Evolutionary conservation across 2,888 invertebrate genomes (phyloP), one percentile per base, ranked within the genome.

Genomic region (Dryobota labecula): DNA sequence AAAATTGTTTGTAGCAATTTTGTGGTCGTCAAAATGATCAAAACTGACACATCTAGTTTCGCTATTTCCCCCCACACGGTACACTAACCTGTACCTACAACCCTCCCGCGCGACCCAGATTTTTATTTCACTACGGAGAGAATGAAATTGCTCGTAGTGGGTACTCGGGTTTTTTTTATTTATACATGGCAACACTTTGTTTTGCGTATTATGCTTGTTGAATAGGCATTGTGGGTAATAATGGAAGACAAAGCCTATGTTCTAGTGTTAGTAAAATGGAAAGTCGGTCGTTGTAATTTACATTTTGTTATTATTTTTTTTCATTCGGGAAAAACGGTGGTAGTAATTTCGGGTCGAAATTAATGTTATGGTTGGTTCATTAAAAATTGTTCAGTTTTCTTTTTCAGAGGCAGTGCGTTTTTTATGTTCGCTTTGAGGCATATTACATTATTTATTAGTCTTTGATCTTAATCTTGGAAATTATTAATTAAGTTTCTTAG

Each of bases 111-210:
- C 94, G 94, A 95, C 95, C 95, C 88, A 95, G 93, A 94, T 95
- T 95, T 94, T 95, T 94, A 95, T 94, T 92, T 91, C 91, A 90
- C 93, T 93, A 90, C 89, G 90, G 88, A 90, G 88, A 90, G 92
- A 93, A 95, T 94, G 94, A 95, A 95, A 95, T 95, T 94, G 95
- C 93, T 92, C 90, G 91, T 91, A 92, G 94, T 93, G 89, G 89
- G 71, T 72, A 61, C 86, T 84, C 84, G 84, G 82, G 82, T 72
- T 58, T 77, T 85, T 87, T 89, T 91, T 90, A 91, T 92, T 90
- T 89, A 83, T 85, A 86, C 89, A 87, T 84, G 85, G 86, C 87
- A 90, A 89, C 87, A 88, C 87, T 91, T 92, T 93, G 92, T 92
- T 90, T 93, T 90, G 86, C 86, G 87, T 91, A 92, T 91, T 89